phyloP scores from a whole-genome alignment of 2,797 vertebrate genomes.

The Pipistrellus kuhlii region DNA sequence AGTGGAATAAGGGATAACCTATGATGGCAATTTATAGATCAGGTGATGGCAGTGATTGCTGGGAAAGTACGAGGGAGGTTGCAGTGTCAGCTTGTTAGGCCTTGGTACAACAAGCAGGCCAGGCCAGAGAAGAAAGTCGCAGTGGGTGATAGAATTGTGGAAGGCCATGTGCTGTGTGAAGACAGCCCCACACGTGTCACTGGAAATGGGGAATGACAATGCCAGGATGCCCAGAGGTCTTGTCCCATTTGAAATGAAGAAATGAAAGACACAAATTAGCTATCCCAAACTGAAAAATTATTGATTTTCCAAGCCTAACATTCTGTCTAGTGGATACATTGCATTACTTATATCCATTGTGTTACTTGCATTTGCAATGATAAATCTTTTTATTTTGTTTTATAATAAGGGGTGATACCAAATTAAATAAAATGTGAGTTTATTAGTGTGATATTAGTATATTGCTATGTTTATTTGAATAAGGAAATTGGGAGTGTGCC shows the following conservation, averaged over 20 bases:
- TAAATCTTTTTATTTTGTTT: neutral
- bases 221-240: neutral
- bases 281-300: neutral
- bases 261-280: neutral
- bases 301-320: neutral
- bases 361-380: neutral
- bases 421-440: conserved; percentile 34
- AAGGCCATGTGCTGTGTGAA: accelerated
- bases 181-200: neutral
- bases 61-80: neutral
- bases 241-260: neutral
- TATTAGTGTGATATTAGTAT: neutral
- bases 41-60: neutral
- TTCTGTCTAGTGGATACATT: neutral
- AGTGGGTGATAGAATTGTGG: too few species aligned
- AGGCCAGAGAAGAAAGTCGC: neutral
- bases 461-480: neutral
- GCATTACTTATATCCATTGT: neutral
- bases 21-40: conserved; percentile 26
- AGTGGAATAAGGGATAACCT: conserved; percentile 15
- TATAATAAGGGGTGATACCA: neutral
- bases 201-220: neutral
- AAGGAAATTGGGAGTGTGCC: neutral
- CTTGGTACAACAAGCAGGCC: neutral
- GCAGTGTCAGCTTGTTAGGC: neutral